phyloP scores from a whole-genome alignment of 2,113 vertebrate species.

The Spilogale gracilis region DNA sequence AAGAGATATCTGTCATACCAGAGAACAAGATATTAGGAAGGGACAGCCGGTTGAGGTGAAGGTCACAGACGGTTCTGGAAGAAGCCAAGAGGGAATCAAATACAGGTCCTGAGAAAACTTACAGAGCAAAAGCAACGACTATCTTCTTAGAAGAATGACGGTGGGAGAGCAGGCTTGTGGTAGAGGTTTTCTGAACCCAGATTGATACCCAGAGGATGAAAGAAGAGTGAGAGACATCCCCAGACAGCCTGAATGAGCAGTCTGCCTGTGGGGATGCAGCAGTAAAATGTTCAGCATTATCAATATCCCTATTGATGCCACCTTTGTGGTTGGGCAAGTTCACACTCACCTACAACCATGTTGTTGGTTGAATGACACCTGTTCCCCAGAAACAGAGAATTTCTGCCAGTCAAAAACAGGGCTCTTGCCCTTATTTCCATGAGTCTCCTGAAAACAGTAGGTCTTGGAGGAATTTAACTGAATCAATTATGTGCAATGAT shows the following conservation, averaged over 20 bases:
- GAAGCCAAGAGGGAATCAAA: neutral
- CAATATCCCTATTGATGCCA: neutral
- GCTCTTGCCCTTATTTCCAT: neutral
- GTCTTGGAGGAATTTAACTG: neutral
- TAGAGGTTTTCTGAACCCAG: neutral
- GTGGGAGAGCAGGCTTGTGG: neutral
- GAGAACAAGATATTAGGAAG: neutral
- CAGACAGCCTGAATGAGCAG: rapidly evolving
- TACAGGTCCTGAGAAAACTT: neutral
- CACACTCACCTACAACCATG: neutral
- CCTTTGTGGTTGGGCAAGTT: neutral
- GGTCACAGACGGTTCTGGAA: neutral
- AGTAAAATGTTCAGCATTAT: rapidly evolving
- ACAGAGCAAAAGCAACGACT: neutral
- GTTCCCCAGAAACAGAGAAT: neutral
- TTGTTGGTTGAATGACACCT: too few relatives aligned
- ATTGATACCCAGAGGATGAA: neutral
- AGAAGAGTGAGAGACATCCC: neutral
- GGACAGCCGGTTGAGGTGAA: neutral
- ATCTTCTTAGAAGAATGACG: neutral
- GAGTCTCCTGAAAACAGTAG: neutral
- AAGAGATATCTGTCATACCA: neutral
- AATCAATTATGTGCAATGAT: neutral
- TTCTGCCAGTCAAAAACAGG: neutral
- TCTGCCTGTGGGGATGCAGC: rapidly evolving